A percentile compares a stretch with the other conserved stretches of the same genome.
These are phyloP conservation scores for Leucophenga maculata DNA, from an alignment of 2,888 invertebrate genomes.

Conservation along the genomic window DNA sequence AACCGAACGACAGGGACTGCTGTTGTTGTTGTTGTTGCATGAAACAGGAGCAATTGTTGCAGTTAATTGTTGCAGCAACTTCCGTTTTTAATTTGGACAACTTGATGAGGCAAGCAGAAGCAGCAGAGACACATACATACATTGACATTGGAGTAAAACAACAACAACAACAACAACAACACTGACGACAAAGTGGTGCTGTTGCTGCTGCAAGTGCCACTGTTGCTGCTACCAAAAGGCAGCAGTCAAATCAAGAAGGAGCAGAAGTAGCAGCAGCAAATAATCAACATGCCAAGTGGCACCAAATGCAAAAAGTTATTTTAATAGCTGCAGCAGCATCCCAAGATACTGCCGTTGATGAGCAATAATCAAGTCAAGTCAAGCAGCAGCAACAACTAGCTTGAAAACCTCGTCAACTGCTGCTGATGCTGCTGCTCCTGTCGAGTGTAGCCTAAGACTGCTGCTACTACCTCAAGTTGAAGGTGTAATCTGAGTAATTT, in stretches of 20 bases:
- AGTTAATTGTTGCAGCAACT: constrained; percentile 25
- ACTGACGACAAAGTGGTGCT: not conserved
- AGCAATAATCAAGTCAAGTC: constrained; percentile 17
- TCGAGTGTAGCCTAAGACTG: not conserved
- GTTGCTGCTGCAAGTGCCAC: constrained; percentile 9
- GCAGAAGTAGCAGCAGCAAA: constrained; percentile 11
- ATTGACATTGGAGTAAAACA: not conserved
- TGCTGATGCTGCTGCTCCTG: constrained; percentile 14
- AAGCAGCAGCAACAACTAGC: not conserved
- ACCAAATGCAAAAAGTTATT: constrained; percentile 18
- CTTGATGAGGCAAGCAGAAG: constrained; percentile 5
- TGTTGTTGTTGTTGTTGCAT: constrained; percentile 9
- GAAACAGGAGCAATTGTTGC: constrained; percentile 21
- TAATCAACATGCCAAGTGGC: constrained; percentile 23
- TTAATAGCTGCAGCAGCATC: constrained; percentile 16
- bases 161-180: too few relatives aligned
- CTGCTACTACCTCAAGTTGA: constrained; percentile 28
- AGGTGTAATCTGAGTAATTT: constrained; percentile 34
- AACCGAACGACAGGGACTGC: too few relatives aligned
- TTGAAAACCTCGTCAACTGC: constrained; percentile 1
- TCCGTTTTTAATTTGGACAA: constrained; percentile 24
- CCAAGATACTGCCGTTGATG: constrained; percentile 11
- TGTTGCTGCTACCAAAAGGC: not conserved
- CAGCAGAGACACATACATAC: not conserved
- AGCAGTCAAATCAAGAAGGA: not conserved